These are phyloP conservation scores for Leptatherina wallacei DNA, from an alignment of 2,797 vertebrate genomes.

Conservation along the genomic window DNA sequence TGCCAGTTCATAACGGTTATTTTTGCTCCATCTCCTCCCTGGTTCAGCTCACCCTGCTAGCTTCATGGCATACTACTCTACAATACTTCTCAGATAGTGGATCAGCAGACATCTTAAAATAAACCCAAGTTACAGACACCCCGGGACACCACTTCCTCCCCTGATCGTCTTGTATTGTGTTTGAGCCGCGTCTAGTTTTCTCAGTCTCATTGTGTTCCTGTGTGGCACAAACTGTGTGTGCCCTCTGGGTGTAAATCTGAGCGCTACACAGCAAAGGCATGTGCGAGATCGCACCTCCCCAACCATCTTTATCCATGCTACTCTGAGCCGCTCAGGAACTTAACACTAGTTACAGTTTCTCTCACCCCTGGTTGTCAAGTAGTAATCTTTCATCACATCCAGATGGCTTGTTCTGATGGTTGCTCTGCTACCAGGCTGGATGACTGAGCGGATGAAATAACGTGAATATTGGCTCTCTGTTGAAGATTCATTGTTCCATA, in stretches of 20 bases:
- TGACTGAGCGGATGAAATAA: not conserved
- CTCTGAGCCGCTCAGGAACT: conserved; percentile 38
- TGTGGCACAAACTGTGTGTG: conserved; percentile 3
- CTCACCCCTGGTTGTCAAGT: conserved; percentile 44
- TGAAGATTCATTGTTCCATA: not conserved
- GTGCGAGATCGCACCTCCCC: conserved; percentile 37
- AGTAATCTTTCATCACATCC: conserved; percentile 27
- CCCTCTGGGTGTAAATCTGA: conserved; percentile 35
- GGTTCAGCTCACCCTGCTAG: conserved; percentile 8
- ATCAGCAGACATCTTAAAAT: conserved; percentile 17
- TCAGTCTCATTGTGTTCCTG: conserved; percentile 30
- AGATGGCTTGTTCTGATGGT: conserved; percentile 35
- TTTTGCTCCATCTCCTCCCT: conserved; percentile 18
- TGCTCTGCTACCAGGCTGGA: not conserved
- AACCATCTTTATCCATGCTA: conserved; percentile 36
- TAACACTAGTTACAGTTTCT: conserved; percentile 65
- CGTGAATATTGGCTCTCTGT: not conserved
- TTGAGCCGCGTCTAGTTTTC: conserved; percentile 2
- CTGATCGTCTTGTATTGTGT: conserved; percentile 22
- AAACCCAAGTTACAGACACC: conserved; percentile 1
- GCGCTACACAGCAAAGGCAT: conserved; percentile 10
- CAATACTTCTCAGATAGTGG: conserved; percentile 11
- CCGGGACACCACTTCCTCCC: conserved; percentile 14
- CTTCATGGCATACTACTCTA: conserved; percentile 8
- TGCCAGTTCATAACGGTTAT: conserved; percentile 13